Evolutionary conservation across 2,888 invertebrate species (phyloP), one percentile per base, ranked within the genome.

Genomic region (Hylaea fasciaria): DNA sequence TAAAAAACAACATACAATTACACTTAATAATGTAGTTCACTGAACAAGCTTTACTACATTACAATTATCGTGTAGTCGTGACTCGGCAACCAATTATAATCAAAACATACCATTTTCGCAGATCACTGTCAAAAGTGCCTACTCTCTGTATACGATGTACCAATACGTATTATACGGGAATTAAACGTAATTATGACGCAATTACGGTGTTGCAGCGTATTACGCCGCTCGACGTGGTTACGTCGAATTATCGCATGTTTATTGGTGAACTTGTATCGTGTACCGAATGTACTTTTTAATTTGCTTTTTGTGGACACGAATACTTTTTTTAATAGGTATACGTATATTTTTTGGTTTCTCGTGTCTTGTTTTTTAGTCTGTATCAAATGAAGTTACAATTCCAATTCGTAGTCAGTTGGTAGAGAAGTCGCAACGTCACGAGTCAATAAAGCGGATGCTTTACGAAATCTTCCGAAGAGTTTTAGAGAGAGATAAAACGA

Each of bases 221-320:
- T 70, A 71, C 69, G 49, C 45, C 54, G 68, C 55, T 62, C 68
- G 72, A 62, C 57, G 68, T 66, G 58, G 73, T 76, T 73, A 66
- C 54, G 65, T 70, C 70, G 65, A 79, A 77, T 79, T 78, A 74
- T 73, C 71, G 70, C 53, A 58, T 69, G 64, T 69, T 66, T 67
- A 58, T 44, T 65, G 59, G 52, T 57, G 65, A 58, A 69, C 65
- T 64, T 65, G 53, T 12, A 50, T n/a, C 40, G 49, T 54, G 57
- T 57, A 22, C 22, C 22, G 2, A 22, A 2, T 22, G 3, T 22
- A 22, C 22, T 22, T 22, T 22, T 3, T 3, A 22, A 22, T 22
- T 22, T 22, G 2, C 22, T 22, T 22, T 22, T 22, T 22, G 5
- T 22, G 5, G 3, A 39, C 44, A 57, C 52, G 52, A 48, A 9